Conservation (phyloP, 2,797 vertebrate genomes). For the Oryzias dopingdopingensis region DNA sequence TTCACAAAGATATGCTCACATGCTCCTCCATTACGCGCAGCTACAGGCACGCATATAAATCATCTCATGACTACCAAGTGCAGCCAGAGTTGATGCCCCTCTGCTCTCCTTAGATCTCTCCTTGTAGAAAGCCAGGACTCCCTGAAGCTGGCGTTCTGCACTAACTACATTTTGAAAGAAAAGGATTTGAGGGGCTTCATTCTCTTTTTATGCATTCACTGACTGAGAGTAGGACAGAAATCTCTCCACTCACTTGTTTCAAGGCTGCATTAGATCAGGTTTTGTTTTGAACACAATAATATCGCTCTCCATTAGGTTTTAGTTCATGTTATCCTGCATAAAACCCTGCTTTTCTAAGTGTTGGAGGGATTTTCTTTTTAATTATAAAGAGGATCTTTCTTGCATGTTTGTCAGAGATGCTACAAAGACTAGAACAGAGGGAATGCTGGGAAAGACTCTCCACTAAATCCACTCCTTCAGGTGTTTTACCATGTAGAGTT, state of each 20-base stretch:
- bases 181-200: conserved; percentile 42
- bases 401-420: conserved; percentile 13
- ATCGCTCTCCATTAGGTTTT: conserved; percentile 22
- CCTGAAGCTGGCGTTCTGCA: conserved; percentile 42
- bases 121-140: conserved; percentile 38
- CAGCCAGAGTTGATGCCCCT: conserved; percentile 51
- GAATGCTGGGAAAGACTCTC: conserved; percentile 12
- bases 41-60: conserved; percentile 70
- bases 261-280: conserved; percentile 33
- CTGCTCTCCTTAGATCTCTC: conserved; percentile 47
- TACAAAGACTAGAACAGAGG: no score
- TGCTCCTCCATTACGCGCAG: conserved; percentile 53
- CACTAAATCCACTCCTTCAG: not conserved
- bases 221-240: conserved; percentile 3
- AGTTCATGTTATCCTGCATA: conserved; percentile 23
- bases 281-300: conserved; percentile 13
- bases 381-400: conserved; percentile 9
- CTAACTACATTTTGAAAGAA: conserved; percentile 56
- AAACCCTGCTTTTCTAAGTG: conserved; percentile 24
- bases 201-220: conserved; percentile 41
- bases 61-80: conserved; percentile 73
- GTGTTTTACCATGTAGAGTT: no score
- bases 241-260: conserved; percentile 25
- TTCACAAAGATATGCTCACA: conserved; percentile 63
- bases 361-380: conserved; percentile 3